Evolutionary conservation across 2,113 vertebrate species (phyloP).

Genomic region (Laticauda colubrina): DNA sequence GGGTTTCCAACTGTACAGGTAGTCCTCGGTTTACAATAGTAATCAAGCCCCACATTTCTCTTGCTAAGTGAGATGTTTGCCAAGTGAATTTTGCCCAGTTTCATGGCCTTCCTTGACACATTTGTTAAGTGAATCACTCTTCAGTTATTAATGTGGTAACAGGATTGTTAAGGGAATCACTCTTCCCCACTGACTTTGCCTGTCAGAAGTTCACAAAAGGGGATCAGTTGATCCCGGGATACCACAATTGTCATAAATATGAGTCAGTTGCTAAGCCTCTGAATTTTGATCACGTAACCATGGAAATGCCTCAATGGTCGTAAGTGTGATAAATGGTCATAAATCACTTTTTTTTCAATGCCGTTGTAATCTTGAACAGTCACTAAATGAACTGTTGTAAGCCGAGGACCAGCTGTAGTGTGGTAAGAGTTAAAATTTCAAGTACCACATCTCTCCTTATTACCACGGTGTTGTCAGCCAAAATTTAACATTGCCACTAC

Average conservation of each 20-base stretch:
- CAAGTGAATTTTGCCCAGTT: not conserved
- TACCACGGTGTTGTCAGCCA: not conserved
- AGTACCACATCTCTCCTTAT: not conserved
- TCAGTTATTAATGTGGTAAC: not conserved
- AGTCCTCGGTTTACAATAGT: fast-evolving
- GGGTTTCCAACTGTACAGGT: not conserved
- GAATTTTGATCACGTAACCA: not conserved
- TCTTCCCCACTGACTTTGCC: not conserved
- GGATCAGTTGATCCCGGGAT: not conserved
- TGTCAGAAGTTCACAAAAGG: not conserved
- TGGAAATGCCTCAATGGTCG: not conserved
- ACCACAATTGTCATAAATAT: not conserved
- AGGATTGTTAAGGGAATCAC: not conserved
- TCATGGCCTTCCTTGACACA: not conserved
- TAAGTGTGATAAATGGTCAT: not conserved
- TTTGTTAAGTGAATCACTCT: not conserved
- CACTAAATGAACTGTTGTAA: not conserved
- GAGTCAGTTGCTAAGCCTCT: not conserved
- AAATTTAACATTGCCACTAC: not conserved
- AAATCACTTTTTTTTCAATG: not conserved
- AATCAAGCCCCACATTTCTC: not conserved
- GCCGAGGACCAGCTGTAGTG: not conserved
- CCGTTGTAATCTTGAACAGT: not conserved
- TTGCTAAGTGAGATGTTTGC: not conserved
- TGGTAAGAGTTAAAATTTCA: not conserved